phyloP scores from a whole-genome alignment of 2,888 invertebrate species.

The Agrilus cyanescens region DNA sequence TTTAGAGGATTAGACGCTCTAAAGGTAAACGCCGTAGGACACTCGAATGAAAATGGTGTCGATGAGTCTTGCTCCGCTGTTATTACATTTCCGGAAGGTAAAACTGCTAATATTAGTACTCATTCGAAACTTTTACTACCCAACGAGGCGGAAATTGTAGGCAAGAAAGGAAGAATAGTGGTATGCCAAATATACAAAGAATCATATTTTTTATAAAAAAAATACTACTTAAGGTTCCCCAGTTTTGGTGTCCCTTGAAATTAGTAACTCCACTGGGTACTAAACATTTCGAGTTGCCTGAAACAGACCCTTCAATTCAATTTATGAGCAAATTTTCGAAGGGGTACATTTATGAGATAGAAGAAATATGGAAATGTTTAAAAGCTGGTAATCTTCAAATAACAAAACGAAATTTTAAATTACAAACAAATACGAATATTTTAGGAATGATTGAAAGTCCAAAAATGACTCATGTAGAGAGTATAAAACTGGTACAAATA shows the following conservation, averaged over 20 bases:
- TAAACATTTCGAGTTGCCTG: conserved; percentile 52
- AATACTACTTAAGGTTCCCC: conserved; percentile 37
- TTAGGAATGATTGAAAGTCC: conserved; percentile 57
- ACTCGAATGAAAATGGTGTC: conserved; percentile 56
- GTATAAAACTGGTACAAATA: conserved; percentile 54
- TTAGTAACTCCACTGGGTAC: conserved; percentile 51
- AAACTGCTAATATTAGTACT: conserved; percentile 50
- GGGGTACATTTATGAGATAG: conserved; percentile 64
- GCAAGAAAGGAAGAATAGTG: conserved; percentile 54
- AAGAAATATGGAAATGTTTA: conserved; percentile 62
- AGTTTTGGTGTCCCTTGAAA: conserved; percentile 64
- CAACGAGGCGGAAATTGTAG: conserved; percentile 52
- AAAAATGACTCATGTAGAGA: conserved; percentile 53
- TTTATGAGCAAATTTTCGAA: conserved; percentile 42
- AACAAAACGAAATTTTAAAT: neutral
- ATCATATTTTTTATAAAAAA: neutral
- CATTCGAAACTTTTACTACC: conserved; percentile 44
- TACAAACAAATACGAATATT: conserved; percentile 17
- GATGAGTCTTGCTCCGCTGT: conserved; percentile 55
- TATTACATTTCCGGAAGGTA: conserved; percentile 49
- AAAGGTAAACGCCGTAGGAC: conserved; percentile 54
- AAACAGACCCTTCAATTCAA: conserved; percentile 35
- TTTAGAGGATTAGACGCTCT: conserved; percentile 55
- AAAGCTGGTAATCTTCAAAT: conserved; percentile 40
- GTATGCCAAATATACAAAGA: conserved; percentile 29